Base-by-base conservation (phyloP, 2,113 vertebrate genomes). In the Semicossyphus pulcher region DNA sequence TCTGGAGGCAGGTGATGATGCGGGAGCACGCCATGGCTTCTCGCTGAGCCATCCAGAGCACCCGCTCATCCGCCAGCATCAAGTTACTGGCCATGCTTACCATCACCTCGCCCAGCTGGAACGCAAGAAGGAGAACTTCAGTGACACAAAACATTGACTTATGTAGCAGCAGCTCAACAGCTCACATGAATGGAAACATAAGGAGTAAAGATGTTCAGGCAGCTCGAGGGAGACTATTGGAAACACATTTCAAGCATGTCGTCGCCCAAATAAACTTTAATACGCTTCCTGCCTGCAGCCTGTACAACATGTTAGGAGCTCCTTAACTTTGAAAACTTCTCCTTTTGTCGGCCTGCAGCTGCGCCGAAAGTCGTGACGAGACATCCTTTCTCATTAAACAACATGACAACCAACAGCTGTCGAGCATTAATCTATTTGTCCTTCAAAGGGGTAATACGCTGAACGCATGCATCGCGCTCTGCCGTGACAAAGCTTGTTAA, bases 31-130 rank as follows among this genome's bases (percentile, higher is more conserved):
- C 97, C 67, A 86, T 93, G 0, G 96, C 94, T 69, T 99, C 98
- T 12, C 93, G 94, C 91, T 99, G 97, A 0, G 97, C 97, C 94
- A 95, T 94, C 96, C 95, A 95, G 63, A 99, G 92, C 54, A 98
- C 96, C 2, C 94, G 92, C 78, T 99, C 97, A 2, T 99, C 97
- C 0, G 97, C 95, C 84, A 97, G 88, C 97, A 99, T 98, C 84
- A 99, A 91, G 81, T 98, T 99, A 80, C 97, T 99, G 14, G 97
- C 96, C 79, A 99, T 98, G 89, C 96, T 97, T 16, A 99, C 94
- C 95, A 99, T 98, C 80, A 98, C 96, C 0, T 98, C 96, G 0
- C 97, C 97, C 1, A 99, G 93, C 98, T 99, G 42, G 21, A 44
- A 31, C 54, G 54, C 52, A 64, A 54, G 14, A 41, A 10, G n/a